phyloP scores from a whole-genome alignment of 2,888 invertebrate species.

The Trichopria drosophilae region DNA sequence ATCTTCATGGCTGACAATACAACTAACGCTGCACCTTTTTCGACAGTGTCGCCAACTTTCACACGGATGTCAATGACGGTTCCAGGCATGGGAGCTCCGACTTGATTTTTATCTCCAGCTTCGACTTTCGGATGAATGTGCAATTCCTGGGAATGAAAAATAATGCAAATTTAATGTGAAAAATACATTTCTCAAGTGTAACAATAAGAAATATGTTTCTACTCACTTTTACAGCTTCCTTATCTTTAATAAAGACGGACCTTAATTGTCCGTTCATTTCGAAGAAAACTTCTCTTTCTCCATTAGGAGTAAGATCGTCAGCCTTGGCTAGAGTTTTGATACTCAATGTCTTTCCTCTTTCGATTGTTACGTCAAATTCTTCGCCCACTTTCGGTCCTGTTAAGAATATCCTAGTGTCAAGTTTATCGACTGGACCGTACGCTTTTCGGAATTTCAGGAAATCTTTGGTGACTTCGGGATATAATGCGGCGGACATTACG shows the following conservation, averaged over 20 bases:
- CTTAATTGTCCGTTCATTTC: constrained; percentile 97
- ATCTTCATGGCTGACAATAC: constrained; percentile 99
- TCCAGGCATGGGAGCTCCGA: constrained; percentile 99
- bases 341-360: constrained; percentile 92
- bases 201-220: not conserved
- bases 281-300: constrained; percentile 97
- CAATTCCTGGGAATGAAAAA: constrained; percentile 67
- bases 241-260: constrained; percentile 91
- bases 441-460: constrained; percentile 82
- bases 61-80: constrained; percentile 90
- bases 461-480: constrained; percentile 91
- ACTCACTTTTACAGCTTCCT: constrained; percentile 81
- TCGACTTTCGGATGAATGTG: constrained; percentile 94
- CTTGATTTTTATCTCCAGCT: constrained; percentile 83
- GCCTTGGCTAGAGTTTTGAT: constrained; percentile 93
- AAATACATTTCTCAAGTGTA: not conserved
- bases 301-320: constrained; percentile 85
- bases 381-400: constrained; percentile 90
- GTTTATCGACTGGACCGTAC: constrained; percentile 93
- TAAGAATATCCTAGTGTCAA: constrained; percentile 93
- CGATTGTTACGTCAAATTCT: constrained; percentile 87
- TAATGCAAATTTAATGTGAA: not conserved
- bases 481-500: constrained; percentile 95
- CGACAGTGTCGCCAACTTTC: constrained; percentile 88
- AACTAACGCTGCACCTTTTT: constrained; percentile 88